Evolutionary conservation across 2,797 vertebrate species (phyloP).

Genomic region (Anisognathus igniventris): DNA sequence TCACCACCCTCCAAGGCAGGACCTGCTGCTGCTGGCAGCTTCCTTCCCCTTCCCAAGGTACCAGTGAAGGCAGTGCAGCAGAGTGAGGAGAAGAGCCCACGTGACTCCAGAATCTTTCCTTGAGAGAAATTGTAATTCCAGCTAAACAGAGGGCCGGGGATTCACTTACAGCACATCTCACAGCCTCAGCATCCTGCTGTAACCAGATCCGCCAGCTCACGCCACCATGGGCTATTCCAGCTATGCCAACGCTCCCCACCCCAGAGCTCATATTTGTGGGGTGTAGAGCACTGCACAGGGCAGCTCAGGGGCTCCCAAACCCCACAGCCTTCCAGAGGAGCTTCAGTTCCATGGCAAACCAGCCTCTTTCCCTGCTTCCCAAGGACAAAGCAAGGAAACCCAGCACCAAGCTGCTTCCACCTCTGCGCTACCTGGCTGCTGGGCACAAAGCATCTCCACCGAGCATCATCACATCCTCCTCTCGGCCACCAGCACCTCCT

Average conservation of each 20-base stretch:
- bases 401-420: rapidly evolving
- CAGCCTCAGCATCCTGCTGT: neutral
- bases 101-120: constrained; percentile 31
- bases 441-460: neutral
- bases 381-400: neutral
- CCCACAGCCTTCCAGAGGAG: neutral
- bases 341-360: neutral
- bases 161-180: neutral
- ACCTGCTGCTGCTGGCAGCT: neutral
- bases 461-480: rapidly evolving
- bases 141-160: neutral
- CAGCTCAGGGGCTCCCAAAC: neutral
- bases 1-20: rapidly evolving
- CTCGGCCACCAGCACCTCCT: rapidly evolving
- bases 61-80: neutral
- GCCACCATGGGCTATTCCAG: constrained; percentile 9
- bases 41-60: constrained; percentile 27
- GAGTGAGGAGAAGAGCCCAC: neutral
- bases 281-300: neutral
- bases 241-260: neutral
- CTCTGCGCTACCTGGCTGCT: neutral
- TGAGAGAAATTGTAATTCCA: constrained; percentile 40
- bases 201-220: constrained; percentile 40
- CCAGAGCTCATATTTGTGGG: neutral
- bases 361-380: neutral